phyloP scores from a whole-genome alignment of 2,888 invertebrate genomes.

The Drosophila borborema region DNA sequence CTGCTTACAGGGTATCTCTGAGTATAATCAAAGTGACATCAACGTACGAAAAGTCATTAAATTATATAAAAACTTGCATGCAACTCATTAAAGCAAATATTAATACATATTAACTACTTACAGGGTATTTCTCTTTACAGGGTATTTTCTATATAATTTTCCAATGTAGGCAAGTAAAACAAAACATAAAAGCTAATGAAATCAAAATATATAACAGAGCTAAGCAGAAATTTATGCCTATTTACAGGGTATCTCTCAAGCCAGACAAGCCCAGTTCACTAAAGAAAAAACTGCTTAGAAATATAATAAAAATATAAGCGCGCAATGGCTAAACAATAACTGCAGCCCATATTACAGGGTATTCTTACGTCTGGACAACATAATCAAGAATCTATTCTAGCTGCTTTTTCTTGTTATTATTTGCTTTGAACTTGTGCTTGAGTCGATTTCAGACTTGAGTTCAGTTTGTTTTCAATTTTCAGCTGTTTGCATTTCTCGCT shows the following conservation, averaged over 20 bases:
- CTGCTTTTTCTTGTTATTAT: conserved; percentile 5
- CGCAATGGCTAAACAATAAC: not conserved
- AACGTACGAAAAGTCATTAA: not conserved
- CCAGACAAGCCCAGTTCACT: no score
- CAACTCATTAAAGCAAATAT: not conserved
- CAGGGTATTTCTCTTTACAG: not conserved
- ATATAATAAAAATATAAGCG: not conserved
- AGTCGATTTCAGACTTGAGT: conserved; percentile 30
- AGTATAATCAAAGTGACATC: not conserved
- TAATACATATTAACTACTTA: not conserved
- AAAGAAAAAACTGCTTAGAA: not conserved
- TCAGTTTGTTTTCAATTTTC: conserved; percentile 52
- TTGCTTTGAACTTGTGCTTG: conserved; percentile 9
- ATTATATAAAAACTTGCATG: no score
- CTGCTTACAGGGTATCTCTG: not conserved
- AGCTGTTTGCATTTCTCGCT: conserved; percentile 14
- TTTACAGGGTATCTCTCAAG: not conserved
- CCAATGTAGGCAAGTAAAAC: no score
- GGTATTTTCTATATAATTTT: not conserved
- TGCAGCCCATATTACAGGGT: not conserved
- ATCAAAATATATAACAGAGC: no score
- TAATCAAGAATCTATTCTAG: not conserved
- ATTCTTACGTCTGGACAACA: not conserved
- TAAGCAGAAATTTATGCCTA: not conserved
- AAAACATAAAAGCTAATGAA: no score